Conservation (phyloP, 2,113 vertebrate species). For the Delphinus delphis region DNA sequence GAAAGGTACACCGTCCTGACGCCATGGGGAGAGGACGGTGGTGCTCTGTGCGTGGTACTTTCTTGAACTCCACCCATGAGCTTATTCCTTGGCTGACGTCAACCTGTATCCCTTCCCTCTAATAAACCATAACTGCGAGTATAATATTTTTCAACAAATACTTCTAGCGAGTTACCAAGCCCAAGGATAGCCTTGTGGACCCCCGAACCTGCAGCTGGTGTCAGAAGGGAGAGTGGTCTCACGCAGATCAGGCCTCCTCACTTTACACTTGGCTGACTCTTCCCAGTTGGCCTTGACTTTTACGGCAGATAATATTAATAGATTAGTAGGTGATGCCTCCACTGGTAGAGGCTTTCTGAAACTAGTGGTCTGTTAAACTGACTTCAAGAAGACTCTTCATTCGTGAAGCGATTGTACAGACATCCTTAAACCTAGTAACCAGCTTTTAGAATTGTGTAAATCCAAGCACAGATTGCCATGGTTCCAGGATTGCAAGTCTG, state of each 20-base stretch:
- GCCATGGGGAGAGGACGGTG: background rate
- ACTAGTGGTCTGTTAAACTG: background rate
- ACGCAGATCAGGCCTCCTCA: background rate
- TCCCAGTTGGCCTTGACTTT: background rate
- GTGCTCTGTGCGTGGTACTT: background rate
- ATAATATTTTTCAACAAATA: background rate
- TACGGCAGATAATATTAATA: background rate
- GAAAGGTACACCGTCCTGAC: background rate
- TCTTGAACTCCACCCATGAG: background rate
- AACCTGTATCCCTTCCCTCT: background rate
- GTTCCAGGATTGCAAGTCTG: background rate
- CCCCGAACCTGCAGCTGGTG: background rate
- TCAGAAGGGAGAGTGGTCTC: background rate
- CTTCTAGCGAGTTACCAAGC: background rate
- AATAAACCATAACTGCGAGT: background rate
- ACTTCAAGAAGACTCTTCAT: background rate
- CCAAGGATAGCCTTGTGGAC: background rate
- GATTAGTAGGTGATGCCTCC: background rate
- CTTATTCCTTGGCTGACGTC: background rate
- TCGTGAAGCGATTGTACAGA: background rate
- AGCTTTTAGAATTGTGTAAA: background rate
- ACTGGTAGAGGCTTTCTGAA: background rate
- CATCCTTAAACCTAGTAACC: background rate
- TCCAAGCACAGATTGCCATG: background rate
- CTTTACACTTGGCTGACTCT: background rate